Percentiles rank a stretch among this genome's conserved stretches.
Evolutionary conservation across 37 sponge, comb jelly and placozoan species (phyloP).

Genomic region (Tethya wilhelma): DNA sequence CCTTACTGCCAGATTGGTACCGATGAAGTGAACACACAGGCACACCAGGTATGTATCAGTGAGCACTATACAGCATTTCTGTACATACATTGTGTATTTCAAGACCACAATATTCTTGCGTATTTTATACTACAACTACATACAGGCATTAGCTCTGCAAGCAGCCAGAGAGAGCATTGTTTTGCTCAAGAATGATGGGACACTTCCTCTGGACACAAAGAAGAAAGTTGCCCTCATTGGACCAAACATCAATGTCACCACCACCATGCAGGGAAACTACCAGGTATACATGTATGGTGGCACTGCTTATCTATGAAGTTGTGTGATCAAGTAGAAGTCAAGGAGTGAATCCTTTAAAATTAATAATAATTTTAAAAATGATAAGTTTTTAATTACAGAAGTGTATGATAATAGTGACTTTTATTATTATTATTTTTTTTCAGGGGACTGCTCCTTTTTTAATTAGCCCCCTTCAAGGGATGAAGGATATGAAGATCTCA

Average conservation of each 20-base stretch:
- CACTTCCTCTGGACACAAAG: constrained; percentile 50
- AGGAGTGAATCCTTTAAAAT: background rate
- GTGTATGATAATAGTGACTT: background rate
- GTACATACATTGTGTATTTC: background rate
- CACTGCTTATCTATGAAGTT: too few relatives aligned
- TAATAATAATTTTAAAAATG: background rate
- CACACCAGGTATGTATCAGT: constrained; percentile 75
- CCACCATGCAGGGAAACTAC: constrained; percentile 84
- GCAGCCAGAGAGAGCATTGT: constrained; percentile 75
- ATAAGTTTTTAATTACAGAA: background rate
- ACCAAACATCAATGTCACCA: constrained; percentile 71
- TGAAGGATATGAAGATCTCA: constrained; percentile 32
- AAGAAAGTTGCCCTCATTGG: constrained; percentile 74
- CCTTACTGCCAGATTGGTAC: constrained; percentile 57
- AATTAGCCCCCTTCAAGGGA: constrained; percentile 72
- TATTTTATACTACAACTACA: constrained; percentile 2
- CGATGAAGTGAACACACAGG: constrained; percentile 58
- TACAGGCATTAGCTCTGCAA: constrained; percentile 71
- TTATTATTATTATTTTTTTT: background rate
- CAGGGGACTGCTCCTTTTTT: constrained; percentile 82
- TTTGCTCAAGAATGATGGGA: constrained; percentile 67
- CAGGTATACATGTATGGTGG: too few relatives aligned
- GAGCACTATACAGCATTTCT: background rate
- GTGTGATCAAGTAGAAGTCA: too few relatives aligned
- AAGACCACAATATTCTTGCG: background rate